Evolutionary conservation across 2,797 vertebrate species (phyloP).

Genomic region (Ctenopoma kingsleyae): DNA sequence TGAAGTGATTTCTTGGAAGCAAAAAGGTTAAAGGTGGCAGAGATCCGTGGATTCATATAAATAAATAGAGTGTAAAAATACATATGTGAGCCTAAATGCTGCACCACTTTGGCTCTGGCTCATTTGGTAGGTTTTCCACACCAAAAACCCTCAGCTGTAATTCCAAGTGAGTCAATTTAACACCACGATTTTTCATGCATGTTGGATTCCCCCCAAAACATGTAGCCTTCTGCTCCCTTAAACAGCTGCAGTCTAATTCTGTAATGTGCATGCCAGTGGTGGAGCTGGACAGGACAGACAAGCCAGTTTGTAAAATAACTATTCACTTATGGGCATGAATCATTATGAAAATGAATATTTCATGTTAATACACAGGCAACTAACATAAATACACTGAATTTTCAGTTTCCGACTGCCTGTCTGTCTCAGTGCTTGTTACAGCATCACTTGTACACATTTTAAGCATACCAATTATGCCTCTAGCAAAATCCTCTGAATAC

Average conservation of each 20-base stretch:
- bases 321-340: conserved; percentile 11
- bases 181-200: conserved; percentile 27
- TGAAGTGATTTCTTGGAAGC: conserved; percentile 1
- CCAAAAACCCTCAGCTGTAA: conserved; percentile 3
- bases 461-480: not conserved
- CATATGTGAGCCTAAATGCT: not conserved
- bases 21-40: not conserved
- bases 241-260: conserved; percentile 37
- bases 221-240: conserved; percentile 18
- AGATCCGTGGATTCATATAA: not conserved
- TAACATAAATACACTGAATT: not conserved
- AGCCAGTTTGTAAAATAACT: conserved; percentile 29
- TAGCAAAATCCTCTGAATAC: not conserved
- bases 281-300: conserved; percentile 22
- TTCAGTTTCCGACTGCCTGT: not conserved
- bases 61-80: conserved; percentile 1
- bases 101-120: conserved; percentile 10
- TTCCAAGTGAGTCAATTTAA: conserved; percentile 31
- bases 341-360: conserved; percentile 25
- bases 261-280: conserved; percentile 22
- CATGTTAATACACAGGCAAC: no score
- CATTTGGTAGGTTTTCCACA: conserved; percentile 24
- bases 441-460: not conserved
- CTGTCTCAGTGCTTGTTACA: not conserved
- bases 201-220: conserved; percentile 30